Evolutionary conservation across 1,140 invertebrate species (phyloP).

Genomic region (Drosophila ambigua): DNA sequence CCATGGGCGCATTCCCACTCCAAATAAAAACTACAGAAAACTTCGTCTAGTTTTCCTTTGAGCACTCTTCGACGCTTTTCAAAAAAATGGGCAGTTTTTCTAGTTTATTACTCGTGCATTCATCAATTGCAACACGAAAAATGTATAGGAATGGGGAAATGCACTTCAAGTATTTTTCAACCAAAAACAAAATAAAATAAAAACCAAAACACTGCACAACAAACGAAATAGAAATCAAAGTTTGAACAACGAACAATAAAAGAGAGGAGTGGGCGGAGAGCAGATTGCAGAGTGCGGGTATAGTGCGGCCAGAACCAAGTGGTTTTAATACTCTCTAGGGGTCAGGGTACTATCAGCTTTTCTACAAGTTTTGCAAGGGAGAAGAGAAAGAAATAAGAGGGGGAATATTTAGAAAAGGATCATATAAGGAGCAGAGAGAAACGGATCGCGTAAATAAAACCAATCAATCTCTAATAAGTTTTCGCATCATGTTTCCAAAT

Average conservation of each 20-base stretch:
- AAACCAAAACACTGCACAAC: conserved; percentile 20
- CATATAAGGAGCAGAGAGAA: too few species aligned
- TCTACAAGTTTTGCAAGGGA: too few species aligned
- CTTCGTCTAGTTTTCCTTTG: conserved; percentile 11
- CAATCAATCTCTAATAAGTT: too few species aligned
- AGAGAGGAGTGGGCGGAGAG: not conserved
- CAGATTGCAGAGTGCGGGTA: too few species aligned
- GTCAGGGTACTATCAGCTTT: too few species aligned
- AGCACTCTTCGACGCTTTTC: conserved; percentile 25
- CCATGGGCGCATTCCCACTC: not conserved
- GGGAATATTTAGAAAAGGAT: too few species aligned
- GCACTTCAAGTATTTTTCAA: conserved; percentile 58
- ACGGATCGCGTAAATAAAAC: too few species aligned
- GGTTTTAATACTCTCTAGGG: conserved; percentile 21
- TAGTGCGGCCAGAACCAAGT: conserved; percentile 15
- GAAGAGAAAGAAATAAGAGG: too few species aligned
- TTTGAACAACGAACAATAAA: conserved; percentile 39
- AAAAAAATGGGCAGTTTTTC: conserved; percentile 61
- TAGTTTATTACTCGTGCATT: conserved; percentile 71
- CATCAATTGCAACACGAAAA: conserved; percentile 63
- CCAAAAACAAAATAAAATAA: conserved; percentile 26
- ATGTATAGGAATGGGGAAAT: conserved; percentile 36
- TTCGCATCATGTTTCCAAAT: too few species aligned
- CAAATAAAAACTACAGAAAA: too few species aligned
- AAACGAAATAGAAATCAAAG: conserved; percentile 55